Conservation (phyloP, 1,140 invertebrate species). For the Muscidifurax raptorellus region DNA sequence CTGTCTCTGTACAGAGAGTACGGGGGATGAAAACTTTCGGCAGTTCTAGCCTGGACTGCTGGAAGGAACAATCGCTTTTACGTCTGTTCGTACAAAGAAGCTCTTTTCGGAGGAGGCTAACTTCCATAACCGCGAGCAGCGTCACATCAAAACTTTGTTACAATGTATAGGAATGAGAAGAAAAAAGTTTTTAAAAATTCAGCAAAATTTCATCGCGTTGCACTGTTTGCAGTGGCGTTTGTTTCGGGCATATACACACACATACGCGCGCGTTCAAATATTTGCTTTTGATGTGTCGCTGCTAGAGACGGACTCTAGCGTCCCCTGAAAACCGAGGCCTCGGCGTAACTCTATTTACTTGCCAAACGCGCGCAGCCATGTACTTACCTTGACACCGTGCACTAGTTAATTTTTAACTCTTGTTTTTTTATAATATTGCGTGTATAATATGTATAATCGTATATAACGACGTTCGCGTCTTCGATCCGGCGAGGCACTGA, state of each 20-base stretch:
- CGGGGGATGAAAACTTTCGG: not conserved
- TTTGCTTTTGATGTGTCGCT: slow-evolving; percentile 16
- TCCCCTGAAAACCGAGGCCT: not conserved
- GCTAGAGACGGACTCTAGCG: not conserved
- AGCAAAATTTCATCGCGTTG: not conserved
- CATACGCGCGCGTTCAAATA: not conserved
- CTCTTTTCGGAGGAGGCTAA: not conserved
- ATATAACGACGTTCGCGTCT: not conserved
- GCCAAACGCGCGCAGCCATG: slow-evolving; percentile 30
- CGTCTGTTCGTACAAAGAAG: not conserved
- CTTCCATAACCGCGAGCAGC: not conserved
- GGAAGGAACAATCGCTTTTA: not conserved
- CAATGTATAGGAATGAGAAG: not conserved
- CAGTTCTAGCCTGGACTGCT: not conserved
- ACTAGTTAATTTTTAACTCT: slow-evolving; percentile 25
- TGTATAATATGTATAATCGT: not conserved
- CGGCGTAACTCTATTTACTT: slow-evolving; percentile 1
- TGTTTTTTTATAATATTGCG: not conserved
- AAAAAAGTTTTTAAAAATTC: not conserved
- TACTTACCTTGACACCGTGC: slow-evolving; percentile 34
- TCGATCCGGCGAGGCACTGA: slow-evolving; percentile 5
- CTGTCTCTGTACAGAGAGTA: not conserved
- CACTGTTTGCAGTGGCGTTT: too few relatives aligned
- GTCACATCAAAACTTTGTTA: slow-evolving; percentile 20
- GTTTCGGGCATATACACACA: too few relatives aligned